Conservation (phyloP, 2,797 vertebrate genomes). For the Gobionotothen gibberifrons region DNA sequence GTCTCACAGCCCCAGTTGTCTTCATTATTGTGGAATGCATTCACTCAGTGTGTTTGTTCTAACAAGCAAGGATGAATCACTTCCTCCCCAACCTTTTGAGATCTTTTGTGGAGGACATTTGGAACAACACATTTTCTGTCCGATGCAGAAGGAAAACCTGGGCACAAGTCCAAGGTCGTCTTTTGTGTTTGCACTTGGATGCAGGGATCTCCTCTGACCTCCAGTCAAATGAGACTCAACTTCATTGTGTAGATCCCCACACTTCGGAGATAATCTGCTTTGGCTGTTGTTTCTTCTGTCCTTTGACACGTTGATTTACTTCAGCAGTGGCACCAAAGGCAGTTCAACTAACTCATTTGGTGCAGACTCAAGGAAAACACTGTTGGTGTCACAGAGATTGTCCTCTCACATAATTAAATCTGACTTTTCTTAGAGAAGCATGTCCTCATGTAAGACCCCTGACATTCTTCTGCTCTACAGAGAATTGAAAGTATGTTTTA, state of each 20-base stretch:
- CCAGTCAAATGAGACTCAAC: constrained; percentile 54
- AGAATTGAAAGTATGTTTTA: constrained; percentile 64
- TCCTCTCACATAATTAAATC: constrained; percentile 45
- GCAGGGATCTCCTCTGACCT: constrained; percentile 56
- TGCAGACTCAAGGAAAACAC: constrained; percentile 24
- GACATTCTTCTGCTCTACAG: constrained; percentile 40
- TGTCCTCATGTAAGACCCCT: constrained; percentile 34
- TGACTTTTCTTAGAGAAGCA: constrained; percentile 18
- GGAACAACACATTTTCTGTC: constrained; percentile 63
- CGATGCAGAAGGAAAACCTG: constrained; percentile 44
- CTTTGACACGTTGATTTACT: constrained; percentile 38
- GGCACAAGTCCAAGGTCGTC: constrained; percentile 68
- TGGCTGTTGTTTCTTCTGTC: constrained; percentile 31
- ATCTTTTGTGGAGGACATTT: constrained; percentile 60
- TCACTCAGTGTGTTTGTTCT: constrained; percentile 62
- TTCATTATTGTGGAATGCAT: constrained; percentile 69
- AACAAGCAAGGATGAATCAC: constrained; percentile 71
- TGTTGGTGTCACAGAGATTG: constrained; percentile 19
- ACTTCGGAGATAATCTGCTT: constrained; percentile 39
- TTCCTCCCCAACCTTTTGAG: constrained; percentile 67
- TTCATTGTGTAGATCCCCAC: constrained; percentile 31
- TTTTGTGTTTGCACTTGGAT: constrained; percentile 65
- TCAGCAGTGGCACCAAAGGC: constrained; percentile 18
- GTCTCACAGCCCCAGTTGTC: constrained; percentile 49
- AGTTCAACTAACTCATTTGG: constrained; percentile 33